A percentile compares a stretch with the other conserved stretches of the same genome.
Conservation (phyloP, 2,113 vertebrate species). For the Epinephelus lanceolatus region DNA sequence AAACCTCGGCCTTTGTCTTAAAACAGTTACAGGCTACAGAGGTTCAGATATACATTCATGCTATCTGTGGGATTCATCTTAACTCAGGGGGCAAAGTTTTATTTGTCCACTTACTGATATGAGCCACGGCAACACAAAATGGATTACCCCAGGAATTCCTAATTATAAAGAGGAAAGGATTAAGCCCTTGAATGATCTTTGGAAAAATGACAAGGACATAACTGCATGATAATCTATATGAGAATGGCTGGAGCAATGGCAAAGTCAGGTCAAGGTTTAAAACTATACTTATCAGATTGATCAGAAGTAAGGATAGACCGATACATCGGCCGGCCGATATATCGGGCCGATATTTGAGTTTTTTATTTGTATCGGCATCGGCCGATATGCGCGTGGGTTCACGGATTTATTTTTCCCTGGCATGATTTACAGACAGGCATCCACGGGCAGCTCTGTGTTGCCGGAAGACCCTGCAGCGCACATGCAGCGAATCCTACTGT, state of each 20-base stretch:
- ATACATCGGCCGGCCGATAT: too few species aligned
- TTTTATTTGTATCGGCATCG: too few species aligned
- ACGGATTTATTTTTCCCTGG: too few species aligned
- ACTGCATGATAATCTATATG: background rate
- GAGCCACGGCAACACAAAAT: background rate
- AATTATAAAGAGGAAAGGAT: background rate
- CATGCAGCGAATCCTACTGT: too few species aligned
- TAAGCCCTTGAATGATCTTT: background rate
- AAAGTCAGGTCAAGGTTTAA: background rate
- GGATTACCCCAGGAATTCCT: background rate
- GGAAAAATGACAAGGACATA: background rate
- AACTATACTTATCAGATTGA: background rate
- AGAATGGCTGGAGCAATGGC: background rate
- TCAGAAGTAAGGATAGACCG: too few species aligned
- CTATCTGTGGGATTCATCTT: constrained; percentile 28
- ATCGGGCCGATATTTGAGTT: too few species aligned
- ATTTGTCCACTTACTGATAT: background rate
- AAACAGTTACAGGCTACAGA: background rate
- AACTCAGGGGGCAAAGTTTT: constrained; percentile 18
- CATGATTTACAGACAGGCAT: too few species aligned
- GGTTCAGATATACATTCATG: background rate
- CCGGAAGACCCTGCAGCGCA: too few species aligned
- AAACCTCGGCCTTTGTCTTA: constrained; percentile 24
- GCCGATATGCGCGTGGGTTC: too few species aligned
- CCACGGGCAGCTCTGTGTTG: too few species aligned